phyloP scores from a whole-genome alignment of 2,113 vertebrate genomes.

The Acrocephalus arundinaceus region DNA sequence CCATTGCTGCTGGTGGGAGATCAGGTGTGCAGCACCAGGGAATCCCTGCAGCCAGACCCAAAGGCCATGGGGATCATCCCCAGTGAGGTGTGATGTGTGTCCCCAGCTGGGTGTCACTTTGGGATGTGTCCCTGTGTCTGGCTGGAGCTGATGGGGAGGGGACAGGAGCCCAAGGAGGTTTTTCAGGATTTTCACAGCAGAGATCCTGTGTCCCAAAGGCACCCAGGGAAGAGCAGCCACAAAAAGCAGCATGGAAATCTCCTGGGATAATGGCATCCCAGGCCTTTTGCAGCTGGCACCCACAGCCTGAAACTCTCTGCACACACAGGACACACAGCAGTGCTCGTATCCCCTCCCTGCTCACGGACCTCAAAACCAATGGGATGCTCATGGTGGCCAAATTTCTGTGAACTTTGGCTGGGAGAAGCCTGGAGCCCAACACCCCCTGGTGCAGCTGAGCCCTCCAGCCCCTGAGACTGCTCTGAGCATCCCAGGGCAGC shows the following conservation, averaged over 20 bases:
- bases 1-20: rapidly evolving
- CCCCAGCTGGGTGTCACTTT: background rate
- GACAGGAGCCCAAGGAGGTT: background rate
- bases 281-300: background rate
- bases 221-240: rapidly evolving
- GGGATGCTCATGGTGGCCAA: rapidly evolving
- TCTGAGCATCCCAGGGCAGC: background rate
- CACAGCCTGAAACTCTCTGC: background rate
- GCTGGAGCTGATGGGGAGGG: background rate
- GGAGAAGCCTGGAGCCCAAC: background rate
- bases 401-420: rapidly evolving
- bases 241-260: rapidly evolving
- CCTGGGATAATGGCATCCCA: background rate
- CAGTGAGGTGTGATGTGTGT: background rate
- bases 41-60: background rate
- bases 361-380: rapidly evolving
- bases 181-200: background rate
- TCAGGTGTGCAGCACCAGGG: rapidly evolving
- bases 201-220: rapidly evolving
- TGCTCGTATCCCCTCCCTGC: rapidly evolving
- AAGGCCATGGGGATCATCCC: rapidly evolving
- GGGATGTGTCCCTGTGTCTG: rapidly evolving
- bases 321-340: rapidly evolving
- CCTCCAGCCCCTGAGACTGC: background rate
- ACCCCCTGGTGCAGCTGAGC: background rate